phyloP scores from a whole-genome alignment of 92 coral and sea anemone species.

The Micromussa lordhowensis region DNA sequence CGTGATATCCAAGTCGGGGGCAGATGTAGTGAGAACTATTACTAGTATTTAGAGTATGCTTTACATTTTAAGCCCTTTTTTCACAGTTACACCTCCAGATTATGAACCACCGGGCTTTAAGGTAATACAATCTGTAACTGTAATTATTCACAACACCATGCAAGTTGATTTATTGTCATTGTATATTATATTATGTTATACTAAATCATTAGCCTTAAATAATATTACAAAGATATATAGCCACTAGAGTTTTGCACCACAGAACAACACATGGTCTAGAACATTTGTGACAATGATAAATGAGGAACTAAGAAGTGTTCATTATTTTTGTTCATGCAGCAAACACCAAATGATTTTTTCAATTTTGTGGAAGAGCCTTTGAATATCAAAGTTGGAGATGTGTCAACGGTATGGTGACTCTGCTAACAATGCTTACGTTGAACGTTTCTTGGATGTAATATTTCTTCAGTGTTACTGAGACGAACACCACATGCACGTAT shows the following conservation, averaged over 20 bases:
- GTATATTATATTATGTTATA: too few species aligned
- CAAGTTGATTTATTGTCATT: too few species aligned
- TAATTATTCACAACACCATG: too few species aligned
- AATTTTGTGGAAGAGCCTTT: conserved; percentile 87
- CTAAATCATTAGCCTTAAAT: too few species aligned
- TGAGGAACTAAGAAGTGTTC: neutral
- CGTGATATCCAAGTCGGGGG: too few species aligned
- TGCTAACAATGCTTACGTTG: neutral
- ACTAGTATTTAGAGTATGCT: neutral
- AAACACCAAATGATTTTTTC: conserved; percentile 72
- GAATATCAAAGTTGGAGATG: conserved; percentile 93
- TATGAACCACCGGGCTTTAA: conserved; percentile 98
- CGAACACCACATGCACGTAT: neutral
- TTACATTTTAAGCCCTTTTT: neutral
- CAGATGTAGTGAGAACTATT: too few species aligned
- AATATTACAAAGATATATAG: too few species aligned
- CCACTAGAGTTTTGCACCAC: too few species aligned
- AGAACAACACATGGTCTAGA: neutral
- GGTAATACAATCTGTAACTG: conserved; percentile 63
- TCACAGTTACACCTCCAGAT: conserved; percentile 86
- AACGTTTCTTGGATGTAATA: too few species aligned
- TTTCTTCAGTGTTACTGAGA: neutral
- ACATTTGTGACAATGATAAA: neutral
- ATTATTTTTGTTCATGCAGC: conserved; percentile 47
- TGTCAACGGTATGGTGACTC: conserved; percentile 79